Evolutionary conservation across 2,113 vertebrate species (phyloP), one percentile per base, ranked within the genome.

Genomic region (Anthoscopus minutus): DNA sequence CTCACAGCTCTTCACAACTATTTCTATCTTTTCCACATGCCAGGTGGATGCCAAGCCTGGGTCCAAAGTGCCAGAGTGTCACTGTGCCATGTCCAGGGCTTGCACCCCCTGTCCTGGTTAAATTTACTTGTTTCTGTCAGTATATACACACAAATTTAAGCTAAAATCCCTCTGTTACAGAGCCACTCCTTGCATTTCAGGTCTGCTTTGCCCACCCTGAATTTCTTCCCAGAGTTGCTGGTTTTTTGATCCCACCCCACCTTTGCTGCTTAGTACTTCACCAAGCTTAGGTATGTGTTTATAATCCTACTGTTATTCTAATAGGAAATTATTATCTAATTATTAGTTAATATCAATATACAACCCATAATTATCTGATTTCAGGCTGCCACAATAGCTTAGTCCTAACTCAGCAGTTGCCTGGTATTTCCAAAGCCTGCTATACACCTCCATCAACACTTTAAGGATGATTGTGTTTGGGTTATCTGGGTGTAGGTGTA

Each of bases 101-200:
- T 31, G 10, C 11, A 6, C 3, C 10, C 11, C 9, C 10, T 19
- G 1, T 53, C n/a, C 62, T 47, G 22, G 31, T 42, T 33, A 48
- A 56, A 30, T 27, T 3, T 8, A 38, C 30, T 6, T 6, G 0
- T 22, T 87, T 13, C 60, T 61, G 10, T 28, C 25, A 24, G 42
- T 18, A 9, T 4, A 8, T 12, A 28, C 42, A 35, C 24, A 45
- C 40, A 69, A 35, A 48, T 30, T 51, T 30, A 54, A 86, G 20
- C 28, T 25, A 45, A 64, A 27, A 0, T 1, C 7, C 7, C 23
- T 67, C 23, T 65, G 6, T 62, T 61, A 16, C 8, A 31, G 30
- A 30, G 30, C 38, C 45, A 14, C 7, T 70, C 14, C 50, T 74
- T 85, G 60, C 20, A 73, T 8, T 51, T 56, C 37, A 35, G 24